phyloP scores from a whole-genome alignment of 2,113 vertebrate genomes.

The Carassius gibelio region DNA sequence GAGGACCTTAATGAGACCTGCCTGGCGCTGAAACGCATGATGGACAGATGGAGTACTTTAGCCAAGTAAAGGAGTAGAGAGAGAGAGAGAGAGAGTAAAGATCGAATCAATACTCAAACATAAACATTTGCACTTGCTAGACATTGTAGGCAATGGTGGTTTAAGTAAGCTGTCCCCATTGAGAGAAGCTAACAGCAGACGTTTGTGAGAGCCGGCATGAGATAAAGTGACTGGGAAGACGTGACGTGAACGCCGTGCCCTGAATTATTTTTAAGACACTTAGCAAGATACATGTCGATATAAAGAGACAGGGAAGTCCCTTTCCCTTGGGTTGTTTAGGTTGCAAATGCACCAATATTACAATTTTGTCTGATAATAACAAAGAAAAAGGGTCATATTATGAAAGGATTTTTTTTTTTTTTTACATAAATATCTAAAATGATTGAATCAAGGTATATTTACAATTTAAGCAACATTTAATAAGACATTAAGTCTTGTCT shows the following conservation, averaged over 20 bases:
- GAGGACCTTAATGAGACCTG: slow-evolving; percentile 68
- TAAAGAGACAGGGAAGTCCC: background rate
- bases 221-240: slow-evolving; percentile 62
- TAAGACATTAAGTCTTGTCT: no score
- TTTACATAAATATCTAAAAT: no score
- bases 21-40: slow-evolving; percentile 67
- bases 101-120: slow-evolving; percentile 81
- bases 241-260: slow-evolving; percentile 71
- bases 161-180: slow-evolving; percentile 72
- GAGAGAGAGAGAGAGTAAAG: slow-evolving; percentile 62
- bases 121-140: slow-evolving; percentile 78
- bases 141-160: slow-evolving; percentile 73
- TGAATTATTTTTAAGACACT: slow-evolving; percentile 60
- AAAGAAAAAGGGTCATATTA: background rate
- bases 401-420: no score
- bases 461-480: no score
- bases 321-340: background rate
- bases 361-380: background rate
- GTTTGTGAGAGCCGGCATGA: slow-evolving; percentile 67
- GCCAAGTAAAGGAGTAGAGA: slow-evolving; percentile 67
- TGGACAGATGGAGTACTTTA: slow-evolving; percentile 70
- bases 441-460: no score
- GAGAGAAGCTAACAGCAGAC: slow-evolving; percentile 73
- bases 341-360: background rate
- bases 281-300: background rate